Base-by-base conservation (phyloP, 2,888 invertebrate genomes). In the Parthenolecanium corni region DNA sequence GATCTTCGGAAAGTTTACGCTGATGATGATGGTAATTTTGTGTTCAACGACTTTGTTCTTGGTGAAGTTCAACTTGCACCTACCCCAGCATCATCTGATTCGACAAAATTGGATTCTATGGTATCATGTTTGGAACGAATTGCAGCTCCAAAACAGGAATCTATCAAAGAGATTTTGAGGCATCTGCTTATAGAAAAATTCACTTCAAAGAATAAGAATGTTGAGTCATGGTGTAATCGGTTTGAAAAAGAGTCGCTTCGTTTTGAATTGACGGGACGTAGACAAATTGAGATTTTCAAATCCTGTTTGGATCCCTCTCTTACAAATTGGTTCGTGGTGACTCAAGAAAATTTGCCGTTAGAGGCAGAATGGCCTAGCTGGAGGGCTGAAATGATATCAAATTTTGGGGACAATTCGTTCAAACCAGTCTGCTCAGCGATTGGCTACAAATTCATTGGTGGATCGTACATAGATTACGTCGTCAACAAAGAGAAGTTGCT, bases 171-270 rank as follows among this genome's bases (percentile, higher is more conserved):
- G 18, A 42, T 42, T 5, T 5, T 18, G 4, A 4, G 23, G 12
- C 25, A 52, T 52, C 5, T 52, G 3, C 14, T 52, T n/a, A 23
- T 52, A 23, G 52, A 52, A 14, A 52, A 52, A 31, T 52, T 52
- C 24, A 3, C 23, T n/a, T 2, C n/a, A 9, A 52, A 52, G 24
- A 52, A 52, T 25, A 24, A 52, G 14, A 52, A 52, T 52, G 52
- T 52, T 2, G 12, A 25, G 12, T 12, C 31, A 42, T 42, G 44
- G 44, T 42, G n/a, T 5, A 14, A 42, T 42, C 24, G 12, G 4
- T 52, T 52, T 31, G 38, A 52, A 36, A 16, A 20, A 16, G 52
- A 52, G 18, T 3, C 6, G 31, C 9, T 18, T n/a, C 31, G 38
- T 1, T 36, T 36, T 9, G 2, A n/a, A 16, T 2, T 52, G 16